Percentiles rank a stretch among this genome's conserved stretches.
Evolutionary conservation across 1,140 invertebrate species (phyloP).

Genomic region (Rhopalosiphum maidis): DNA sequence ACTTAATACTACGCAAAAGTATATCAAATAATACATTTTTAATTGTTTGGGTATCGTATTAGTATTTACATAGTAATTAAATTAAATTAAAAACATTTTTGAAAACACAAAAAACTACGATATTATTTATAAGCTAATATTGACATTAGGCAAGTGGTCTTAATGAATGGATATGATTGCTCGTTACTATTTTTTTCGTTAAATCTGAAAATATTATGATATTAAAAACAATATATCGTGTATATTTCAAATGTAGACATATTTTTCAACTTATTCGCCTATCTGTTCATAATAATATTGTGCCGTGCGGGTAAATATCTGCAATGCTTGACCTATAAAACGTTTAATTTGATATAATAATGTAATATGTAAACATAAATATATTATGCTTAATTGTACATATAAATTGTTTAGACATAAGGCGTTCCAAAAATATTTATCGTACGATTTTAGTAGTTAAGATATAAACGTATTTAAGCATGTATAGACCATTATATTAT

Average conservation of each 20-base stretch:
- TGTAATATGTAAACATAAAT: too few species aligned
- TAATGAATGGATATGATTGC: not conserved
- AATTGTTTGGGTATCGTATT: not conserved
- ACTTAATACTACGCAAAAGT: not conserved
- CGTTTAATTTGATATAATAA: not conserved
- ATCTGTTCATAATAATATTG: not conserved
- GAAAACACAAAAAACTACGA: not conserved
- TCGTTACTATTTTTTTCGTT: not conserved
- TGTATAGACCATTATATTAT: too few species aligned
- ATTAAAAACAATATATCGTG: not conserved
- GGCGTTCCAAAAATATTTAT: too few species aligned
- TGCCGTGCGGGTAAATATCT: too few species aligned
- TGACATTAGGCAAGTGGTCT: not conserved
- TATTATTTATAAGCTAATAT: not conserved
- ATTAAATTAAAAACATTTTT: conserved; percentile 8
- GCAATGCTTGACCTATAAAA: too few species aligned
- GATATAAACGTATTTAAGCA: too few species aligned
- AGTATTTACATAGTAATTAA: conserved; percentile 13
- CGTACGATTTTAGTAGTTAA: too few species aligned
- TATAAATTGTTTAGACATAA: too few species aligned
- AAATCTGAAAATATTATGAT: not conserved
- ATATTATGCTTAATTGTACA: too few species aligned
- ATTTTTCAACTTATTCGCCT: too few species aligned
- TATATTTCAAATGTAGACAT: not conserved
- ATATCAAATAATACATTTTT: conserved; percentile 19